phyloP scores from a whole-genome alignment of 1,140 invertebrate genomes.

The Nomia melanderi region DNA sequence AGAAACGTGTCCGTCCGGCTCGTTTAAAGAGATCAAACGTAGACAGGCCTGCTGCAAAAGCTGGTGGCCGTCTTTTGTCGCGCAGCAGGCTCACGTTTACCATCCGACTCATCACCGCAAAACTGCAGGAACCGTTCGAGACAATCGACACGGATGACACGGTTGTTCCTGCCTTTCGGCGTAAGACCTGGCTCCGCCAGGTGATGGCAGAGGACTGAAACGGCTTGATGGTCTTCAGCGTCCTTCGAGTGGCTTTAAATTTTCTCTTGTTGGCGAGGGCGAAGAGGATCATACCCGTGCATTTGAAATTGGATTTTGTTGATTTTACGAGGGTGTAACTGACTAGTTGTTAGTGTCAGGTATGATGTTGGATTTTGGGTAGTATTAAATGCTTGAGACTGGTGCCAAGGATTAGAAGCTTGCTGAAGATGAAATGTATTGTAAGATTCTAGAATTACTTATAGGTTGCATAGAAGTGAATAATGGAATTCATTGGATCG shows the following conservation, averaged over 20 bases:
- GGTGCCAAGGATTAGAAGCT: too few species aligned
- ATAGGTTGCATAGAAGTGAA: too few species aligned
- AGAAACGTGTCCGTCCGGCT: not conserved
- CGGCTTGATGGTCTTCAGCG: too few species aligned
- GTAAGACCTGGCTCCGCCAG: not conserved
- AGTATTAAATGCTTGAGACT: too few species aligned
- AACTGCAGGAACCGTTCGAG: constrained; percentile 1
- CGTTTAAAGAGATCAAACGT: constrained; percentile 10
- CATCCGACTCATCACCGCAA: constrained; percentile 32
- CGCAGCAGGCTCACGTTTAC: not conserved
- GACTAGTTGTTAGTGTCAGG: not conserved
- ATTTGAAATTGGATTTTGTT: not conserved
- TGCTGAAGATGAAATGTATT: too few species aligned
- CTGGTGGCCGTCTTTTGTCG: constrained; percentile 51
- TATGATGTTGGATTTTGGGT: too few species aligned
- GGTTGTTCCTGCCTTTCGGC: constrained; percentile 23
- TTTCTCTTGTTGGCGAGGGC: too few species aligned
- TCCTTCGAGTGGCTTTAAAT: too few species aligned
- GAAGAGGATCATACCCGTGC: not conserved
- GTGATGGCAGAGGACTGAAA: not conserved
- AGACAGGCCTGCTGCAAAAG: constrained; percentile 20
- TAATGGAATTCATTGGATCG: too few species aligned
- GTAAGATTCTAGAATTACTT: too few species aligned
- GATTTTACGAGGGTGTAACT: not conserved
- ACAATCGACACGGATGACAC: constrained; percentile 35